A percentile compares a stretch with the other conserved stretches of the same genome.
These are phyloP conservation scores for Anableps anableps DNA, from an alignment of 2,797 vertebrate species.

Conservation along the genomic window DNA sequence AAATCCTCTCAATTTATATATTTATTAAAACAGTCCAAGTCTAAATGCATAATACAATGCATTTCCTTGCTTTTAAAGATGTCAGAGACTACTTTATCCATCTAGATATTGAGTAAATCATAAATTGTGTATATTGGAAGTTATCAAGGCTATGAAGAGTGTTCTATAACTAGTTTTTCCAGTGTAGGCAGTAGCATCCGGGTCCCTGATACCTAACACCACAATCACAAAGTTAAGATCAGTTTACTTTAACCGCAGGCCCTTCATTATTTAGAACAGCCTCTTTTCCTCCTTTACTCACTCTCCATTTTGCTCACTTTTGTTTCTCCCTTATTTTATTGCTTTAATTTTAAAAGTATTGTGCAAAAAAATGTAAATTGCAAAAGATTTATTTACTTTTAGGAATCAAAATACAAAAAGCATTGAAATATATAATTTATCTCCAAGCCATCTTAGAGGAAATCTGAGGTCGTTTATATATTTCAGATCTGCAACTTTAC, in stretches of 20 bases:
- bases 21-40: background rate
- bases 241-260: slow-evolving; percentile 53
- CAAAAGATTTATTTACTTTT: background rate
- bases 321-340: background rate
- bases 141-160: background rate
- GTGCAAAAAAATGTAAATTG: background rate
- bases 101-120: background rate
- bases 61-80: background rate
- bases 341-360: background rate
- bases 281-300: slow-evolving; percentile 19
- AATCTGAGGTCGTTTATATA: background rate
- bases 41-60: background rate
- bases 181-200: slow-evolving; percentile 16
- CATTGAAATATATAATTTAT: background rate
- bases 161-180: slow-evolving; percentile 21
- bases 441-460: background rate
- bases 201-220: slow-evolving; percentile 54
- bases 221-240: slow-evolving; percentile 50
- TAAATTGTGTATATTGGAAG: background rate
- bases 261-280: slow-evolving; percentile 73
- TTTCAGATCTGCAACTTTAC: background rate
- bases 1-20: background rate
- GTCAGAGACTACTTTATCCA: background rate
- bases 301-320: slow-evolving; percentile 21
- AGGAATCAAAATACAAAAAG: background rate